These are phyloP conservation scores for Polylopha cassiicola DNA, from an alignment of 2,888 invertebrate species.

Conservation along the genomic window DNA sequence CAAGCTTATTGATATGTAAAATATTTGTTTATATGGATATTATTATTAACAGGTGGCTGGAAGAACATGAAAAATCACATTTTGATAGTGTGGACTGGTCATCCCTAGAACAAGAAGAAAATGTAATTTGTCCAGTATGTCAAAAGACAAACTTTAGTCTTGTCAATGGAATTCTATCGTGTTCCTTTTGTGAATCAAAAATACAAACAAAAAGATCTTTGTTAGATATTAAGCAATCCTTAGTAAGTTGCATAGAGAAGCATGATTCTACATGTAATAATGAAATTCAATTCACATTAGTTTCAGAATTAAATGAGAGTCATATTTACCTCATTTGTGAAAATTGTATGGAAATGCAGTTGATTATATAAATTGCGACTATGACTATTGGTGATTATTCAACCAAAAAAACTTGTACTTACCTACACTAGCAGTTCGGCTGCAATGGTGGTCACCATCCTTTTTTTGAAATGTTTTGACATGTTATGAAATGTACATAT, in stretches of 20 bases:
- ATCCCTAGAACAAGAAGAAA: conserved; percentile 47
- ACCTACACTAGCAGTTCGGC: too few relatives aligned
- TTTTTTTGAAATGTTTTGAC: too few relatives aligned
- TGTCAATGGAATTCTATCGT: conserved; percentile 35
- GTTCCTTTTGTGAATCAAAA: conserved; percentile 52
- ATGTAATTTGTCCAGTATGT: conserved; percentile 74
- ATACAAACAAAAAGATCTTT: conserved; percentile 45
- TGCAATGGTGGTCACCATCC: too few relatives aligned
- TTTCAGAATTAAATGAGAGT: conserved; percentile 47
- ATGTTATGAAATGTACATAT: too few relatives aligned
- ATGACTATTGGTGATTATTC: too few relatives aligned
- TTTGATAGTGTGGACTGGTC: conserved; percentile 59
- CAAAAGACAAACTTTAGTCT: conserved; percentile 54
- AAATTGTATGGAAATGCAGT: conserved; percentile 55
- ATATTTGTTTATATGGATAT: conserved; percentile 6
- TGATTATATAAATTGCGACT: conserved; percentile 33
- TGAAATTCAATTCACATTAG: conserved; percentile 47
- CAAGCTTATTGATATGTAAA: background rate
- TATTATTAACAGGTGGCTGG: conserved; percentile 49
- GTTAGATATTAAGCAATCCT: conserved; percentile 43
- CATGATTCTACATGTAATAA: conserved; percentile 45
- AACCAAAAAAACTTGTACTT: too few relatives aligned
- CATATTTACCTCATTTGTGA: conserved; percentile 64
- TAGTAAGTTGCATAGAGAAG: conserved; percentile 44
- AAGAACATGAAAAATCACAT: conserved; percentile 64